These are phyloP conservation scores for Heliconius hortense DNA, from an alignment of 2,888 invertebrate genomes.

Conservation along the genomic window DNA sequence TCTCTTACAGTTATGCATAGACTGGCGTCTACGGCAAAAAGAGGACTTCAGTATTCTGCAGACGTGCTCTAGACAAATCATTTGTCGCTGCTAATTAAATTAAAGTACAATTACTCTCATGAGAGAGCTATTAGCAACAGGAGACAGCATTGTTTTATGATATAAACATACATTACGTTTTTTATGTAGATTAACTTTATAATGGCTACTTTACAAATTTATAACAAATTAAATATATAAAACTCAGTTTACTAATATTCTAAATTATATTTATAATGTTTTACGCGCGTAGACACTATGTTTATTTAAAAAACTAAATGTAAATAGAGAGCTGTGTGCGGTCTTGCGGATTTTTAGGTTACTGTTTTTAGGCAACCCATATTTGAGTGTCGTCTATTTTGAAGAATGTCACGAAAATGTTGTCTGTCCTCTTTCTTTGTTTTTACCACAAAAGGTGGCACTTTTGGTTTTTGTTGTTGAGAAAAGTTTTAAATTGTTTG, in stretches of 20 bases:
- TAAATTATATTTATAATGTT: not conserved
- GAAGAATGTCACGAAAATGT: conserved; percentile 18
- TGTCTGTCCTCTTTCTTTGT: conserved; percentile 15
- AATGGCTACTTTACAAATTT: not conserved
- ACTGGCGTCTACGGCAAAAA: not conserved
- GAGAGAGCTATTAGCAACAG: conserved; percentile 1
- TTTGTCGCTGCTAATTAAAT: conserved; percentile 21
- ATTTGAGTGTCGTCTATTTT: conserved; percentile 25
- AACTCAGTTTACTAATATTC: not conserved
- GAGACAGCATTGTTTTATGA: conserved; percentile 1
- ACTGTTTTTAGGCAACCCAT: conserved; percentile 22
- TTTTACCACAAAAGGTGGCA: conserved; percentile 24
- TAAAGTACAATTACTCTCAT: conserved; percentile 3
- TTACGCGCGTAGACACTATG: not conserved
- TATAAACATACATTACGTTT: conserved; percentile 2
- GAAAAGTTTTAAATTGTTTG: not conserved
- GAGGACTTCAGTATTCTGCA: not conserved
- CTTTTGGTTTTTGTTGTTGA: conserved; percentile 13
- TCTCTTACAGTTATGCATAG: conserved; percentile 2
- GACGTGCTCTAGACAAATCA: conserved; percentile 5
- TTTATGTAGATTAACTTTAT: not conserved
- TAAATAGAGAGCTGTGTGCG: not conserved
- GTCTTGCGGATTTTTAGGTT: conserved; percentile 20
- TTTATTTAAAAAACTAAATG: not conserved
- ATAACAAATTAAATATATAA: not conserved